Evolutionary conservation across 2,888 invertebrate species (phyloP).

Genomic region (Lumbricus terrestris): DNA sequence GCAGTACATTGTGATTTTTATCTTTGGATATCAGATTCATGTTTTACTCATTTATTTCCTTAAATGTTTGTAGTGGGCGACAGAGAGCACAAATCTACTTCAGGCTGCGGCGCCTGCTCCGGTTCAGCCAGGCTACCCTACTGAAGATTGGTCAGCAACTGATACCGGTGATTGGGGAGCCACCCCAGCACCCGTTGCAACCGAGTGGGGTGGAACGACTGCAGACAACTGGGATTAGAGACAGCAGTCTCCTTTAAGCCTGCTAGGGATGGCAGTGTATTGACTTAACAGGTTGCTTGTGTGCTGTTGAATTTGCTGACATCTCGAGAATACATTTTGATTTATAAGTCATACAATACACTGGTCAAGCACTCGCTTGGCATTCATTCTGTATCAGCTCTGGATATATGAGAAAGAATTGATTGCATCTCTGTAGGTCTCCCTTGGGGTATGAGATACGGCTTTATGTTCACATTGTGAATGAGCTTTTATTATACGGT

Average conservation of each 20-base stretch:
- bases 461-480: background rate
- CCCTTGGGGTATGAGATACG: background rate
- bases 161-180: slow-evolving; percentile 35
- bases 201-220: slow-evolving; percentile 35
- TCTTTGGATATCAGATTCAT: background rate
- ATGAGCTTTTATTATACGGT: background rate
- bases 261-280: too few species aligned
- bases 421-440: background rate
- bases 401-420: background rate
- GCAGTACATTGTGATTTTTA: background rate
- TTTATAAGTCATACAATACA: too few species aligned
- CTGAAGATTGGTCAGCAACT: slow-evolving; percentile 33
- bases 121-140: slow-evolving; percentile 16
- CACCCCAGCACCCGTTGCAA: slow-evolving; percentile 22
- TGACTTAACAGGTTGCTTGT: background rate
- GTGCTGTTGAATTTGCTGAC: background rate
- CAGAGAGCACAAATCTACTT: slow-evolving; percentile 38
- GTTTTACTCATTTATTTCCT: too few species aligned
- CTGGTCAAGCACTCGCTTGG: too few species aligned
- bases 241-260: background rate
- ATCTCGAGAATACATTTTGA: background rate
- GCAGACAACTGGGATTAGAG: slow-evolving; percentile 36
- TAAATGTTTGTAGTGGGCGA: slow-evolving; percentile 47
- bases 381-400: background rate
- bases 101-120: slow-evolving; percentile 15